Evolutionary conservation across 2,888 invertebrate species (phyloP), one percentile per base, ranked within the genome.

Genomic region (Subacronicta megacephala): DNA sequence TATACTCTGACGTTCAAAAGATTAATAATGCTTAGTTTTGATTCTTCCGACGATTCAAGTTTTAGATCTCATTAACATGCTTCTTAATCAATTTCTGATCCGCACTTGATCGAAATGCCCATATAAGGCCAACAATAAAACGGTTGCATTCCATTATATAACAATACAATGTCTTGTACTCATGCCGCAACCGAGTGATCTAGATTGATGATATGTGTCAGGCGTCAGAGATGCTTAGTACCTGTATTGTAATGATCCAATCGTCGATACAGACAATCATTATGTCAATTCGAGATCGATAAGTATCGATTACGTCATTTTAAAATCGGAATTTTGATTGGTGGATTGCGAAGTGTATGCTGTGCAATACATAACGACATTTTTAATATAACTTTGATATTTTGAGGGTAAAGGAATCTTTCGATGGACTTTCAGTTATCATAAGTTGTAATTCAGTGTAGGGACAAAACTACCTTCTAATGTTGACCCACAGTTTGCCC

Each of bases 151-250:
- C n/a, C 16, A 16, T 51, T 63, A 62, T 35, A 43, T 45, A 45
- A 70, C 17, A 17, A 1, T 18, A n/a, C 23, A 31, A 38, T 35
- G 26, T 29, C 31, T 45, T 10, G 6, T 16, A 23, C 23, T 16
- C 23, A 31, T 63, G 57, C 20, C 35, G 44, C 49, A 66, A 53
- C 47, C 33, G 15, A 41, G 0, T 44, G 67, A 66, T 49, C 49
- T 42, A 17, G 67, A 66, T 66, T 47, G 17, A 57, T 40, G 29
- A 31, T 52, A 44, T 43, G 37, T 66, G 60, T 54, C 59, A 47
- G n/a, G 16, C 65, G 46, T 56, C 72, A 18, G 17, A 36, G 43
- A 46, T 41, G 42, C 26, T 67, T 42, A 38, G 17, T 41, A 7
- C 12, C 23, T 26, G 10, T 17, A 15, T 31, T 36, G 38, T 66